Percentiles rank a stretch among this genome's conserved stretches.
These are phyloP conservation scores for Drosophila ananassae DNA, from an alignment of 1,140 invertebrate genomes.

Conservation along the genomic window DNA sequence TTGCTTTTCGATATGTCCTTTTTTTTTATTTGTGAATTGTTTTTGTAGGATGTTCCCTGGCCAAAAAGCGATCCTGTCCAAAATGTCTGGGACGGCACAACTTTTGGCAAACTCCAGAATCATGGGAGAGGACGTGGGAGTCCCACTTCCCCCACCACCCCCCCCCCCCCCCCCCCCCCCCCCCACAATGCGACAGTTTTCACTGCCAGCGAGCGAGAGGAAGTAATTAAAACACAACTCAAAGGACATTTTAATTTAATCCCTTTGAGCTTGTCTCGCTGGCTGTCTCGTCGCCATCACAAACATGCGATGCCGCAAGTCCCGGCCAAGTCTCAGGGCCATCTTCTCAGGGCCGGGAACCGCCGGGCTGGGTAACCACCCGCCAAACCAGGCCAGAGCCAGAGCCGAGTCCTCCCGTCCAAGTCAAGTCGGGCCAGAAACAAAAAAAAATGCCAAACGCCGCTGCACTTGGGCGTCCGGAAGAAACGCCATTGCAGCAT, in stretches of 20 bases:
- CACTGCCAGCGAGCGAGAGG: constrained; percentile 64
- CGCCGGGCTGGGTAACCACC: background rate
- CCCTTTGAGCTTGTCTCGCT: constrained; percentile 80
- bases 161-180: background rate
- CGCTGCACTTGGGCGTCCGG: constrained; percentile 31
- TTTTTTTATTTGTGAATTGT: background rate
- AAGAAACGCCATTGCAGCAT: constrained; percentile 45
- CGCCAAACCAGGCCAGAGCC: background rate
- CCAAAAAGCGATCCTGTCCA: constrained; percentile 1
- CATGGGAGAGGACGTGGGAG: background rate
- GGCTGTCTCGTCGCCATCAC: constrained; percentile 78
- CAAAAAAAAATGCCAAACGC: background rate
- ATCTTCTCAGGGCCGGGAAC: background rate
- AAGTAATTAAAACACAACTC: constrained; percentile 82
- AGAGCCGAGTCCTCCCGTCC: background rate
- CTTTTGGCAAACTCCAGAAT: constrained; percentile 45
- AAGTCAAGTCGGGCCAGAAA: constrained; percentile 48
- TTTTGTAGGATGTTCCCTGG: background rate
- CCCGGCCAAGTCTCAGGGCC: constrained; percentile 5
- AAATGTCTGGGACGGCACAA: constrained; percentile 10
- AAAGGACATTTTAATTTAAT: constrained; percentile 83
- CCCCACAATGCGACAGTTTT: constrained; percentile 45
- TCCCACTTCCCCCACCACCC: background rate
- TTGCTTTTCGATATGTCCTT: background rate
- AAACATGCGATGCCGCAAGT: constrained; percentile 62